Evolutionary conservation across 2,888 invertebrate species (phyloP), one percentile per base, ranked within the genome.

Genomic region (Tipula unca): DNA sequence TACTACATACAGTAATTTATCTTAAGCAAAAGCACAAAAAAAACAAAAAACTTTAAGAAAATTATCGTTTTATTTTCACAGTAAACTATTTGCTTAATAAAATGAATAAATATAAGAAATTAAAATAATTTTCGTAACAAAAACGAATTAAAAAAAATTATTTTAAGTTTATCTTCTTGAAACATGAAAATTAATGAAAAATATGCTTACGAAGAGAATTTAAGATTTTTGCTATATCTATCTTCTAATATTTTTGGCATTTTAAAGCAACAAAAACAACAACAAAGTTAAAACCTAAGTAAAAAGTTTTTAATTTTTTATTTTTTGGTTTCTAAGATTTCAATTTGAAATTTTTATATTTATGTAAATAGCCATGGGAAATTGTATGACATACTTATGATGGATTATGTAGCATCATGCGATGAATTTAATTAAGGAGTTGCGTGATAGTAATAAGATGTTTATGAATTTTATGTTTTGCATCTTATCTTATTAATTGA

Each of bases 31-130:
- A 48, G n/a, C 39, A 48, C 5, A 10, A 39, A n/a, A 39, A 39
- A 39, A 69, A 25, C 25, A 25, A 20, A 8, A 69, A 69, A 25
- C 69, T 69, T 69, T 69, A 69, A 69, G 69, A 69, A 69, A 69
- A 69, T 69, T 69, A 69, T 69, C 69, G 69, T 69, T 69, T 69
- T 69, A 69, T 69, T 69, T 69, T 69, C 25, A 69, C 69, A 69
- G 69, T 69, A 69, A 69, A 69, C 69, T 69, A 69, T 69, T 69
- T 69, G 69, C 69, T 69, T 69, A 69, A 25, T 69, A 69, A 69
- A 69, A 69, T 25, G 69, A 69, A 69, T 69, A 69, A 69, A 69
- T 69, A 69, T 54, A 69, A 69, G 69, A 25, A 69, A 69, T 48
- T 39, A 6, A 48, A 48, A 48, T 48, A 17, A 20, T 48, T 48